phyloP scores from a whole-genome alignment of 2,888 invertebrate species.

The Meta bourneti region DNA sequence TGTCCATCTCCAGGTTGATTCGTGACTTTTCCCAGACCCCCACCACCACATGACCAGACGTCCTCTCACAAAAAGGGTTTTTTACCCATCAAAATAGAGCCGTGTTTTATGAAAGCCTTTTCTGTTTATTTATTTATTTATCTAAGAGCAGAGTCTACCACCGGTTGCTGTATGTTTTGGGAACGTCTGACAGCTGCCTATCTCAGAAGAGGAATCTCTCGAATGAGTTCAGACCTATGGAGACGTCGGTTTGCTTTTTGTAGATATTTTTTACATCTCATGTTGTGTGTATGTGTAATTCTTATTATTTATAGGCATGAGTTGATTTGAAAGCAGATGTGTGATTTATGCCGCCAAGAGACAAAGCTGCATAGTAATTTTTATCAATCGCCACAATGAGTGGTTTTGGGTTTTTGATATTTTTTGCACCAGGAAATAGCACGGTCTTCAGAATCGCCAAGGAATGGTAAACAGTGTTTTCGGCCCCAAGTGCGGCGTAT shows the following conservation, averaged over 20 bases:
- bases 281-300: slow-evolving; percentile 9
- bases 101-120: not conserved
- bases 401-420: not conserved
- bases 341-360: slow-evolving; percentile 56
- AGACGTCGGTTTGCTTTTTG: not conserved
- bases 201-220: slow-evolving; percentile 47
- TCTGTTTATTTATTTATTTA: slow-evolving; percentile 24
- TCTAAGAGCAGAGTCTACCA: slow-evolving; percentile 8
- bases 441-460: too few relatives aligned
- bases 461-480: slow-evolving; percentile 10
- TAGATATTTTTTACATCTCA: not conserved
- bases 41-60: slow-evolving; percentile 16
- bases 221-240: not conserved
- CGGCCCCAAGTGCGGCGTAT: not conserved
- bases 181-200: slow-evolving; percentile 54
- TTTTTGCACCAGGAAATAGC: slow-evolving; percentile 5
- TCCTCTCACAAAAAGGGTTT: slow-evolving; percentile 52
- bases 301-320: slow-evolving; percentile 4
- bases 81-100: slow-evolving; percentile 52
- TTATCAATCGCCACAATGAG: not conserved
- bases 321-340: slow-evolving; percentile 22
- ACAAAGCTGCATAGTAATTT: slow-evolving; percentile 33
- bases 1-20: slow-evolving; percentile 34
- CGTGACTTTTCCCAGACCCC: slow-evolving; percentile 42
- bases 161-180: slow-evolving; percentile 11